Evolutionary conservation across 2,888 invertebrate species (phyloP).

Genomic region (Drosophila falleni): DNA sequence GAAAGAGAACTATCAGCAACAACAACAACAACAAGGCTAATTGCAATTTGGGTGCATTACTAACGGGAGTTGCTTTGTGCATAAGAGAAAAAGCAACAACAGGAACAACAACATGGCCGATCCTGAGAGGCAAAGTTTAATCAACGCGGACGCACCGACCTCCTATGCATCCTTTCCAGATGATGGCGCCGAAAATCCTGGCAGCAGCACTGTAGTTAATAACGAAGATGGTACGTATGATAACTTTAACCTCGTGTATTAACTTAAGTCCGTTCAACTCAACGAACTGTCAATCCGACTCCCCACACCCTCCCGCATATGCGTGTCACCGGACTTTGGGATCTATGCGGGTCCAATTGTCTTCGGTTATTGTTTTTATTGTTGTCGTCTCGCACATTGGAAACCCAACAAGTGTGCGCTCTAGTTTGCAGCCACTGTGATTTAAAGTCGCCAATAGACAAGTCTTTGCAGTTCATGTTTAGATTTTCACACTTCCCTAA

Average conservation of each 20-base stretch:
- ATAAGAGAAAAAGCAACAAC: slow-evolving; percentile 14
- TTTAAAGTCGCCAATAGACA: slow-evolving; percentile 52
- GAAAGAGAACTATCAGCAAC: slow-evolving; percentile 40
- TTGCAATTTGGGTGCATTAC: slow-evolving; percentile 55
- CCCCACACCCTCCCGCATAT: slow-evolving; percentile 16
- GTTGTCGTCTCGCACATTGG: slow-evolving; percentile 35
- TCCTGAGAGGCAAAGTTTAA: slow-evolving; percentile 83
- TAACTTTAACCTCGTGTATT: slow-evolving; percentile 20
- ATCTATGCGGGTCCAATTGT: slow-evolving; percentile 54
- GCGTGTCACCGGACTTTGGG: slow-evolving; percentile 28
- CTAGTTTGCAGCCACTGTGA: slow-evolving; percentile 59
- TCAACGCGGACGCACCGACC: slow-evolving; percentile 77
- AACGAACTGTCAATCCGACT: not conserved
- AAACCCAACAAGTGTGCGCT: slow-evolving; percentile 81
- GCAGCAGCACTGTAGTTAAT: slow-evolving; percentile 49
- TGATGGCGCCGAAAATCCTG: slow-evolving; percentile 70
- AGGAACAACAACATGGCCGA: slow-evolving; percentile 81
- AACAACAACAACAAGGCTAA: slow-evolving; percentile 38
- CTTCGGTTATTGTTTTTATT: slow-evolving; percentile 18
- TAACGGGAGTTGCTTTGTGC: slow-evolving; percentile 49
- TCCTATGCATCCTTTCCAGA: slow-evolving; percentile 74
- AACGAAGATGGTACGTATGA: slow-evolving; percentile 71
- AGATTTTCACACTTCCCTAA: slow-evolving; percentile 66
- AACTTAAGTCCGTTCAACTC: slow-evolving; percentile 65
- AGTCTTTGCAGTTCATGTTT: slow-evolving; percentile 33